Base-by-base conservation (phyloP, 2,113 vertebrate genomes). In the Microtus pennsylvanicus region DNA sequence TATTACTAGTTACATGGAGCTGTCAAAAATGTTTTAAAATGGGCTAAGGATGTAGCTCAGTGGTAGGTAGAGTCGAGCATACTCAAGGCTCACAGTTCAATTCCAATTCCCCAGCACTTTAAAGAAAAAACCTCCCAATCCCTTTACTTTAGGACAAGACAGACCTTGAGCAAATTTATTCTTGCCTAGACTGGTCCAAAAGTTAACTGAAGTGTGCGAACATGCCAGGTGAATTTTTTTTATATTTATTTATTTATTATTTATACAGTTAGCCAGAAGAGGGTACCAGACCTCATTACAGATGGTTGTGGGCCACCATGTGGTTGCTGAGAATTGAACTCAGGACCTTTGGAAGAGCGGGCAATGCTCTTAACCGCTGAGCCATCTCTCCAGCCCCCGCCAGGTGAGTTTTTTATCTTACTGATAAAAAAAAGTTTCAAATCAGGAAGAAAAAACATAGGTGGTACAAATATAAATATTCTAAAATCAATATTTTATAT, bases 401-500 rank as follows among this genome's bases (percentile, higher is more conserved):
- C n/a, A n/a, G n/a, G n/a, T n/a, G n/a, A n/a, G n/a, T n/a, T n/a
- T 89, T 89, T 65, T 70, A 19, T 58, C 12, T 89, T 19, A 47
- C 50, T 67, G 72, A 72, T 50, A 85, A n/a, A 47, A 52, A 83
- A 47, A 52, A 78, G 13, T 91, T 81, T 88, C 89, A 81, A 94
- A 61, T 87, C 12, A 52, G 70, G 10, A 26, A 42, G 42, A 76
- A 77, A 87, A 47, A 92, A 65, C 28, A 35, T 2, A 55, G 35
- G 10, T 10, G 22, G 7, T 30, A 30, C 33, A 96, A 55, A 21
- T 81, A 30, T 58, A 42, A 42, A 42, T 42, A 12, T 82, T 80
- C 35, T 89, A 81, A 94, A 61, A 86, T 86, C 67, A 72, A n/a
- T 67, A 58, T 89, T 96, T 96, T 91, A 80, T 94, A 85, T 33